These are phyloP conservation scores for Rhadina sibilatrix DNA, from an alignment of 2,113 vertebrate genomes.

Conservation along the genomic window DNA sequence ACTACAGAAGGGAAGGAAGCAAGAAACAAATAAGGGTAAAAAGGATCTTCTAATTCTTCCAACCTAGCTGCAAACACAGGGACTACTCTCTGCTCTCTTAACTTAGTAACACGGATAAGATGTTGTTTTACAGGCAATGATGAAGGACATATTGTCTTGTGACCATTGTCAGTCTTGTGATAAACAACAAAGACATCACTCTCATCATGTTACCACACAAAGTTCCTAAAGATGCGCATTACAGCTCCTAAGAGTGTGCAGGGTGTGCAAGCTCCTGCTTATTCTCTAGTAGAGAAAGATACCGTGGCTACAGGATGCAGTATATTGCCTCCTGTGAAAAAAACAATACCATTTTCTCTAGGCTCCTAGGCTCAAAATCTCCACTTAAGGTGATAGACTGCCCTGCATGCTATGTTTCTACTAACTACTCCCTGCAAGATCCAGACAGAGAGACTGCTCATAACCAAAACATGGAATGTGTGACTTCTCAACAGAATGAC, in stretches of 20 bases:
- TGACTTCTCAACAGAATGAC: not conserved
- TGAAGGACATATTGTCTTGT: not conserved
- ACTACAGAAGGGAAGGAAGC: not conserved
- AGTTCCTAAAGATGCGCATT: not conserved
- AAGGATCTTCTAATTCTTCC: not conserved
- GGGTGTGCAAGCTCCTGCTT: not conserved
- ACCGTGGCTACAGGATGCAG: not conserved
- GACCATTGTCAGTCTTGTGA: not conserved
- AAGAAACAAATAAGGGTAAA: not conserved
- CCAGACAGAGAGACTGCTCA: not conserved
- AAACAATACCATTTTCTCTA: not conserved
- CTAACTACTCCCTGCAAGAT: slow-evolving; percentile 22
- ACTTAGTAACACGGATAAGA: not conserved
- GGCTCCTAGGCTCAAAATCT: not conserved
- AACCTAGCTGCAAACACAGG: not conserved
- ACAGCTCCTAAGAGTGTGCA: not conserved
- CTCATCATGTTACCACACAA: not conserved
- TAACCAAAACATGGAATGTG: not conserved
- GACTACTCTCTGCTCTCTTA: not conserved
- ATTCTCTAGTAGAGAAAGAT: not conserved
- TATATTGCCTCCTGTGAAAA: not conserved
- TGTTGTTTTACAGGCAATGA: not conserved
- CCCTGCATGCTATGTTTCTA: not conserved
- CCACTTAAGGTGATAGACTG: not conserved
- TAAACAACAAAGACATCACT: not conserved